phyloP scores from a whole-genome alignment of 1,140 invertebrate species.

The Cydia splendana region DNA sequence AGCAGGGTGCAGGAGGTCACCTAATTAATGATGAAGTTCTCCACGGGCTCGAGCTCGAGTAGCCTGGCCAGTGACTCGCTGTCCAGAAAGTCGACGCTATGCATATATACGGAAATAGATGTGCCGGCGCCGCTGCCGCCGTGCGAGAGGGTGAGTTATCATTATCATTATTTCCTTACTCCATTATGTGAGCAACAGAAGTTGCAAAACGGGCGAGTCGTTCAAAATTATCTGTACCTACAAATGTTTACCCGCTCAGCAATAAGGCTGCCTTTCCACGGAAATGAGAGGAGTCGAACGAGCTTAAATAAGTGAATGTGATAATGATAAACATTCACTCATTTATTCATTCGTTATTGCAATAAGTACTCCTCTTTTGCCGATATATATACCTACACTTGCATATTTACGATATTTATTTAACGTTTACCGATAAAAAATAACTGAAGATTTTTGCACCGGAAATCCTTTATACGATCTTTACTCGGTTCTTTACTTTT shows the following conservation, averaged over 20 bases:
- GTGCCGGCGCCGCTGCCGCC: constrained; percentile 56
- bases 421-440: background rate
- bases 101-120: constrained; percentile 78
- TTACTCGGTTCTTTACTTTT: background rate
- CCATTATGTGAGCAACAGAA: background rate
- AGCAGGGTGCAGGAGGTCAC: constrained; percentile 65
- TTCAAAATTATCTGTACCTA: no score
- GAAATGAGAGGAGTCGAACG: no score
- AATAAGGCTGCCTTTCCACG: no score
- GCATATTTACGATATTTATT: no score
- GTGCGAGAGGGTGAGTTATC: constrained; percentile 66
- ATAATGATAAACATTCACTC: no score
- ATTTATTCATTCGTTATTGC: no score
- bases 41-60: constrained; percentile 78
- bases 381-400: no score
- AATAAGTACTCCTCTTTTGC: no score
- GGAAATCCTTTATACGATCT: background rate
- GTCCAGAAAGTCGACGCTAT: constrained; percentile 80
- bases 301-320: no score
- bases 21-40: constrained; percentile 79
- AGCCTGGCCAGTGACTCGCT: constrained; percentile 79
- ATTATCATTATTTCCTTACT: constrained; percentile 1
- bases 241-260: no score
- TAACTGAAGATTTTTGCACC: background rate
- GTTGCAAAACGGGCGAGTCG: no score